These are phyloP conservation scores for Ahaetulla prasina DNA, from an alignment of 2,113 vertebrate genomes.

Conservation along the genomic window DNA sequence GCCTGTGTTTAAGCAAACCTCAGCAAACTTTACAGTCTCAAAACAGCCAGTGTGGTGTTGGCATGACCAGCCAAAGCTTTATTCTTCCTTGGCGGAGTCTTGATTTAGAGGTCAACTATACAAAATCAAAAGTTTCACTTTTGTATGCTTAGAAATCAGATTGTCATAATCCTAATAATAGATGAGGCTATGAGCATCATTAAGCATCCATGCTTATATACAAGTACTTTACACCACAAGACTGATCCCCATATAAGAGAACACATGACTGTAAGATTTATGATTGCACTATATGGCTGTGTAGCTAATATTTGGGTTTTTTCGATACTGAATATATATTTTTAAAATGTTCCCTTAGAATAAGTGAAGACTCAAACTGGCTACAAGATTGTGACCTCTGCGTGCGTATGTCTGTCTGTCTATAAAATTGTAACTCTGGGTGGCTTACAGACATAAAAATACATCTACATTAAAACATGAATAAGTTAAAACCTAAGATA, in stretches of 20 bases:
- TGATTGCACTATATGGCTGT: neutral
- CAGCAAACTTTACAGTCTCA: constrained; percentile 36
- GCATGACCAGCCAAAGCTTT: neutral
- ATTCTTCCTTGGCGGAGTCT: neutral
- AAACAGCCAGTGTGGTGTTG: neutral
- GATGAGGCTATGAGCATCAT: neutral
- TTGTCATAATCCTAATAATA: neutral
- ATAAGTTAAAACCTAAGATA: no score
- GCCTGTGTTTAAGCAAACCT: constrained; percentile 31
- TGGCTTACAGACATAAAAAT: no score
- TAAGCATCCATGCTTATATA: neutral
- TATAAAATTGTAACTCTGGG: no score
- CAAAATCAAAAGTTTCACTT: neutral
- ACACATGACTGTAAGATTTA: neutral
- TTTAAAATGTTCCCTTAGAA: neutral
- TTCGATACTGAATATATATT: neutral
- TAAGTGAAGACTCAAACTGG: neutral
- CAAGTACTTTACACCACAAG: neutral
- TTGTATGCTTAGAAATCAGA: neutral
- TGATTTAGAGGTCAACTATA: neutral
- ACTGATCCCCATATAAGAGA: neutral
- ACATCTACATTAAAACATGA: no score
- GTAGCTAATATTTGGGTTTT: neutral
- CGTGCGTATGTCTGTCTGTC: no score
- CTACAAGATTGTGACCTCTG: neutral